phyloP scores from a whole-genome alignment of 2,888 invertebrate genomes.

The Drosophila lacicola region DNA sequence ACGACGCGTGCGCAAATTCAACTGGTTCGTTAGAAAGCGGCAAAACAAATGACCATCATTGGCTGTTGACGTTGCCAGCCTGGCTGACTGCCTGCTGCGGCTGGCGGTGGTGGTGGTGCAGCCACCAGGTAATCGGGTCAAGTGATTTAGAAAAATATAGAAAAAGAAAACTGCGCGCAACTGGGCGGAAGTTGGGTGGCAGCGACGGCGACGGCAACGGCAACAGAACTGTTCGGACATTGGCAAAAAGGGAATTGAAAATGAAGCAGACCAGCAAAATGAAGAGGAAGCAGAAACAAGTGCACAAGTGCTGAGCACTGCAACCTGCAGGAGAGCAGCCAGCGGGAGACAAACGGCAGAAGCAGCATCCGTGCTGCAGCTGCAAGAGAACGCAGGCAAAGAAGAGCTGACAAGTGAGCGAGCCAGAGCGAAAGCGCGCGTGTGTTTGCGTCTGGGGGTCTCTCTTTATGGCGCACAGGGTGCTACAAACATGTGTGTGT shows the following conservation, averaged over 20 bases:
- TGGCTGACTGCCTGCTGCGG: slow-evolving; percentile 21
- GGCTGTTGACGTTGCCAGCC: slow-evolving; percentile 38
- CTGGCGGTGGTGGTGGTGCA: slow-evolving; percentile 53
- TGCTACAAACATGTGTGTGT: slow-evolving; percentile 29
- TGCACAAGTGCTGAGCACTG: slow-evolving; percentile 57
- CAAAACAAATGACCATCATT: slow-evolving; percentile 77
- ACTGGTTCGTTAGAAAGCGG: slow-evolving; percentile 81
- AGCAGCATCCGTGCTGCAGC: slow-evolving; percentile 50
- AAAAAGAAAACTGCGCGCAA: slow-evolving; percentile 49
- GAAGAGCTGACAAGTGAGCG: slow-evolving; percentile 13
- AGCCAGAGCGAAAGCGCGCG: slow-evolving; percentile 32
- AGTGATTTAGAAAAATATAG: slow-evolving; percentile 73
- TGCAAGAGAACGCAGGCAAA: slow-evolving; percentile 16
- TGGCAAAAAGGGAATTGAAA: slow-evolving; percentile 57
- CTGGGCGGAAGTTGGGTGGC: slow-evolving; percentile 52
- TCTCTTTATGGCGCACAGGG: slow-evolving; percentile 45
- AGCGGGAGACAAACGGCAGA: slow-evolving; percentile 17
- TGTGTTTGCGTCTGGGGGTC: slow-evolving; percentile 42
- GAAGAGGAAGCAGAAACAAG: slow-evolving; percentile 31
- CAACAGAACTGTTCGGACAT: slow-evolving; percentile 24
- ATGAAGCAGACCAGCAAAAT: slow-evolving; percentile 16
- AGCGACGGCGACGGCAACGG: slow-evolving; percentile 4
- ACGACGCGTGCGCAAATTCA: slow-evolving; percentile 78
- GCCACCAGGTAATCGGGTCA: slow-evolving; percentile 80
- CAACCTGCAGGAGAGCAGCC: slow-evolving; percentile 67